Percentiles rank a stretch among this genome's conserved stretches.
Evolutionary conservation across 2,797 vertebrate species (phyloP).

Genomic region (Atherinosoma microstoma): DNA sequence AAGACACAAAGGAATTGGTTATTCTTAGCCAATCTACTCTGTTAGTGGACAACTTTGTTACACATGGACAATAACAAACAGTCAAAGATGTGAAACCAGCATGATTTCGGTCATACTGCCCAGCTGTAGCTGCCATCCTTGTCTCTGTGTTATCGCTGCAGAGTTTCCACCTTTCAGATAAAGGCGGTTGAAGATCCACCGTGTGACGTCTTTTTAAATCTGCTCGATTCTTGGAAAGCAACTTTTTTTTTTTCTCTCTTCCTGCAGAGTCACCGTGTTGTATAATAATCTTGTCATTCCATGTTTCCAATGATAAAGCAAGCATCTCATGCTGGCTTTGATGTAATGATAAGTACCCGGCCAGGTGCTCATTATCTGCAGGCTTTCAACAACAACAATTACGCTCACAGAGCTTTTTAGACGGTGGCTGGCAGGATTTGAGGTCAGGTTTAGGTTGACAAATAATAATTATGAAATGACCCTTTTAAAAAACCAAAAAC

Average conservation of each 20-base stretch:
- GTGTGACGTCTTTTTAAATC: not conserved
- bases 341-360: conserved; percentile 61
- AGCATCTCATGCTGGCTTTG: conserved; percentile 40
- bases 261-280: conserved; percentile 36
- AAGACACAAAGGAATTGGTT: too few relatives aligned
- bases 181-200: not conserved
- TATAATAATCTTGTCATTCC: conserved; percentile 30
- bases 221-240: conserved; percentile 16
- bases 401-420: conserved; percentile 34
- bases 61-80: too few relatives aligned
- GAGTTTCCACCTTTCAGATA: not conserved
- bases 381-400: conserved; percentile 58
- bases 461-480: conserved; percentile 33
- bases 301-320: conserved; percentile 44
- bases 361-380: conserved; percentile 62
- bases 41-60: too few relatives aligned
- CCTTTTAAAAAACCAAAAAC: not conserved
- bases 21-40: too few relatives aligned
- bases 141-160: too few relatives aligned
- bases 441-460: conserved; percentile 23
- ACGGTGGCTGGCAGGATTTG: conserved; percentile 17
- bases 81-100: too few relatives aligned
- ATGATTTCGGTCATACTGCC: too few relatives aligned
- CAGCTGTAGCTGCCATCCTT: too few relatives aligned
- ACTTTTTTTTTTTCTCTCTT: conserved; percentile 1